Evolutionary conservation across 2,888 invertebrate species (phyloP).

Genomic region (Plemyria rubiginata): DNA sequence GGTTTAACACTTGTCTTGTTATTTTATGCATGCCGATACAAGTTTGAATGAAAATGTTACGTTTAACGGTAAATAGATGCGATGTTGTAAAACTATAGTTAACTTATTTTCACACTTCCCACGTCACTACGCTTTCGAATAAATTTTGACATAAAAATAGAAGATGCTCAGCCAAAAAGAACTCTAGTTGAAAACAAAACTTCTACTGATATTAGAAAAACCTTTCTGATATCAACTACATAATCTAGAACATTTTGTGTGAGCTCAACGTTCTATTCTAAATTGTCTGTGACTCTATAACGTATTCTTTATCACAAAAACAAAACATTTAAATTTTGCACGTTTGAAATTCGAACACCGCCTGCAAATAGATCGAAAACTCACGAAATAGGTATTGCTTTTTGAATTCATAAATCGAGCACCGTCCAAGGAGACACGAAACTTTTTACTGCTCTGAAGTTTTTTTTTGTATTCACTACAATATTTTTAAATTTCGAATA

Average conservation of each 20-base stretch:
- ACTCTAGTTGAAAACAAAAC: too few species aligned
- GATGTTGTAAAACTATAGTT: constrained; percentile 45
- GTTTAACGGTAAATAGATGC: constrained; percentile 43
- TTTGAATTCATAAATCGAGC: constrained; percentile 16
- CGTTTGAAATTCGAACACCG: constrained; percentile 20
- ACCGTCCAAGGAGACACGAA: background rate
- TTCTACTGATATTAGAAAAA: too few species aligned
- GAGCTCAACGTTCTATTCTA: too few species aligned
- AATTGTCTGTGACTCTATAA: too few species aligned
- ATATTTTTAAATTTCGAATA: constrained; percentile 3
- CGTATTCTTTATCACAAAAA: background rate
- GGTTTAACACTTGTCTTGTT: constrained; percentile 43
- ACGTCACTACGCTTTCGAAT: constrained; percentile 40
- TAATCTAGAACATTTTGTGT: background rate
- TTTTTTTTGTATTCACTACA: background rate
- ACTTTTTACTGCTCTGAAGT: background rate
- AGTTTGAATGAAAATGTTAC: constrained; percentile 38
- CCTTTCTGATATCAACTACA: too few species aligned
- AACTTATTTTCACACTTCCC: constrained; percentile 48
- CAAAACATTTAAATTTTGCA: constrained; percentile 1
- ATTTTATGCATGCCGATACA: constrained; percentile 38
- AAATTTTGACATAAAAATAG: constrained; percentile 11
- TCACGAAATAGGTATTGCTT: constrained; percentile 13
- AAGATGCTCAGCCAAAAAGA: background rate
- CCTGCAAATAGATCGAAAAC: background rate